Evolutionary conservation across 1,140 invertebrate genomes (phyloP), one percentile per base, ranked within the genome.

Genomic region (Rhyzopertha dominica): DNA sequence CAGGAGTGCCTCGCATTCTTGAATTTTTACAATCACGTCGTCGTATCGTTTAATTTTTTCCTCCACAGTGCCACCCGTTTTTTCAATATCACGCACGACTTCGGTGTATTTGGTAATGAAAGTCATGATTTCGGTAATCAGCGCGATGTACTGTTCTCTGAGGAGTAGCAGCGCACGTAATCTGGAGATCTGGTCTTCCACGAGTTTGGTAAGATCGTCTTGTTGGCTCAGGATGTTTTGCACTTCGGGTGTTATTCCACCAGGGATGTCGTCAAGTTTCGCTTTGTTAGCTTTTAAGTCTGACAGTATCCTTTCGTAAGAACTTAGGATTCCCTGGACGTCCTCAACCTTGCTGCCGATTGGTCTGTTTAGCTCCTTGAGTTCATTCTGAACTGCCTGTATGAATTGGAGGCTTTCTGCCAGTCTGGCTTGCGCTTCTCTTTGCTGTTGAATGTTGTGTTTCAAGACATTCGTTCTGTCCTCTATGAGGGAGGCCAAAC

Each of bases 31-130:
- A 50, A 89, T 87, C 0, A 86, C 80, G 53, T 90, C 85, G 63
- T 92, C 84, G 53, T 93, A 95, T 45, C 82, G 81, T 53, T 87
- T 85, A 26, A 96, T 88, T 63, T 93, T 93, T 23, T 92, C 88
- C 62, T 90, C 81, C 3, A 87, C 76, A 0, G 85, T 80, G 25
- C 82, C 79, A 20, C 83, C 84, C 1, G 81, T 79, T 58, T 82
- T 85, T 60, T 94, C 87, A 49, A 95, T 86, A 47, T 90, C 85
- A 12, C 81, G 75, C 1, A 95, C 82, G 7, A 93, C 77, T 60
- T 89, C 83, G 0, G 86, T 88, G 60, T 92, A 92, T 59, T 90
- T 90, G 16, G 82, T 78, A 18, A 95, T 85, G 50, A 93, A 89
- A 4, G 81, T 84, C 56, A 84, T 82, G 31, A 95, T 90, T 65